Evolutionary conservation across 1,140 invertebrate species (phyloP), one percentile per base, ranked within the genome.

Genomic region (Wasmannia auropunctata): DNA sequence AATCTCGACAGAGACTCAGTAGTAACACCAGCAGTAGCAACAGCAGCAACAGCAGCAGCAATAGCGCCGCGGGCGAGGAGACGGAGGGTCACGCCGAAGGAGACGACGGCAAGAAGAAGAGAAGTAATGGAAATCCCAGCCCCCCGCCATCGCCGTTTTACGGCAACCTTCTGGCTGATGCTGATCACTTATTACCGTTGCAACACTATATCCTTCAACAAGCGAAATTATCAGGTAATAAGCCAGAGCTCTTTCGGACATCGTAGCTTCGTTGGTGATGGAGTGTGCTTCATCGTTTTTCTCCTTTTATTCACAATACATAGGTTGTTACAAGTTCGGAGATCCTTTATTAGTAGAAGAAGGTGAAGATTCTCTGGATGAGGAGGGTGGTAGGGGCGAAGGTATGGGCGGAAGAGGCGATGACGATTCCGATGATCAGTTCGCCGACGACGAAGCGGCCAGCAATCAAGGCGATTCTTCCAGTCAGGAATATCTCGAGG

Each of bases 141-240:
- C 94, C 95, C 5, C 94, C 94, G 6, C 91, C 94, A 8, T 95
- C 94, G 2, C 94, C 94, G 0, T 95, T 93, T 69, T 95, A 95
- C 56, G 94, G 95, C 37, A 95, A 95, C 77, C 85, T 95, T 37
- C 70, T 94, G 56, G 88, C 94, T 6, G 94, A 95, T 72, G 91
- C 94, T 0, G 96, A 96, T 90, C 97, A 98, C 93, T 94, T 98
- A 65, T 93, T 98, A 90, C 98, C 98, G 4, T 95, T 98, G 74
- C 98, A 98, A 92, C 97, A 98, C 93, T 98, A 98, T 92, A 98
- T 98, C 70, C 96, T 98, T 87, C 98, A 98, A 93, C 97, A 98
- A 95, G 97, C 97, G 0, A 97, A 97, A 94, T 94, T 97, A 7
- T 97, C 97, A 87, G 97, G 97, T 96, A 90, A 58, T 51, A 22